phyloP scores from a whole-genome alignment of 2,113 vertebrate genomes.

The Indicator indicator region DNA sequence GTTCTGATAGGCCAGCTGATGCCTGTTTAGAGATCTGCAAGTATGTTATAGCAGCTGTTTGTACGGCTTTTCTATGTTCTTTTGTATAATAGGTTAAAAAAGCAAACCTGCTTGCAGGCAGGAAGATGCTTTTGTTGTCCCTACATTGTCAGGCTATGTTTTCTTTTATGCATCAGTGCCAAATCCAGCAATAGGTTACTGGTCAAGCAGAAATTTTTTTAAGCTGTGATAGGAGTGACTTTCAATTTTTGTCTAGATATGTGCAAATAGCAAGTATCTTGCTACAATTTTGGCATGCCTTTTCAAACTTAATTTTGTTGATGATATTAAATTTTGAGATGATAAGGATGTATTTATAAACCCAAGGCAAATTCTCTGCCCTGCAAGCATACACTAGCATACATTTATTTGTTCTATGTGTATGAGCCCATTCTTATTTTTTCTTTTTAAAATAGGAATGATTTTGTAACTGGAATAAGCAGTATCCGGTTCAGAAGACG shows the following conservation, averaged over 20 bases:
- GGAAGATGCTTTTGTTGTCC: background rate
- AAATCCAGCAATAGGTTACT: background rate
- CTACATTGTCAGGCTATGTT: background rate
- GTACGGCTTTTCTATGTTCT: background rate
- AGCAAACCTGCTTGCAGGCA: background rate
- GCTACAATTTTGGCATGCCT: fast-evolving
- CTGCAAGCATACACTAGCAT: background rate
- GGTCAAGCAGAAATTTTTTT: background rate
- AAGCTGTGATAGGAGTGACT: background rate
- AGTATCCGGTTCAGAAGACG: background rate
- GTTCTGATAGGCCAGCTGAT: background rate
- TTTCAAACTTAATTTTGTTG: background rate
- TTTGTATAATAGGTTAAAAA: background rate
- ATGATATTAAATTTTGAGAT: background rate
- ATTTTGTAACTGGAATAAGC: background rate
- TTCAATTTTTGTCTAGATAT: background rate
- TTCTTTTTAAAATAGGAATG: background rate
- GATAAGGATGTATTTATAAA: background rate
- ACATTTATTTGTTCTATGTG: background rate
- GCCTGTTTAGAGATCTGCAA: background rate
- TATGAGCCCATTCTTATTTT: background rate
- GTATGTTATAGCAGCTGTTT: background rate
- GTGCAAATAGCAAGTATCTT: background rate
- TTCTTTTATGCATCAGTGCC: background rate
- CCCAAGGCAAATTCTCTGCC: background rate